These are phyloP conservation scores for Scolopax bukidnonensis DNA, from an alignment of 2,797 vertebrate genomes.

Conservation along the genomic window DNA sequence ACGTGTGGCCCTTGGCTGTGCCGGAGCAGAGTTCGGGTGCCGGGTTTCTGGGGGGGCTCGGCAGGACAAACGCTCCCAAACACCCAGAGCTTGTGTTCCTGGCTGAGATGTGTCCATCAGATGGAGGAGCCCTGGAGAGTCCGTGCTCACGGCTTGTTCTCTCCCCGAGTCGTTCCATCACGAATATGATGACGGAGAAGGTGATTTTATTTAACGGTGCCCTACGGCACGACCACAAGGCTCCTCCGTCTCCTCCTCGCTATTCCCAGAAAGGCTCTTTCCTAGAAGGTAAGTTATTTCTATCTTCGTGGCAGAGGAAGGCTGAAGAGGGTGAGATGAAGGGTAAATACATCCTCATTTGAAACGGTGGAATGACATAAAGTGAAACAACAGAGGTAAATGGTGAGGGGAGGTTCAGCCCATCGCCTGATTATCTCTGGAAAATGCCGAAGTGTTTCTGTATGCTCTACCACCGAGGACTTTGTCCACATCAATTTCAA, in stretches of 20 bases:
- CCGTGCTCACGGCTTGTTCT: not conserved
- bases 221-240: not conserved
- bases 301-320: not conserved
- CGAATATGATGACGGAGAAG: not conserved
- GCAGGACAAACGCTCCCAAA: accelerated
- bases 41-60: accelerated
- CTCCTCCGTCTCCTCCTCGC: not conserved
- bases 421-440: accelerated
- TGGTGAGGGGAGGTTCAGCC: not conserved
- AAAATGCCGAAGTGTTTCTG: not conserved
- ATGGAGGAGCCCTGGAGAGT: not conserved
- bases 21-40: not conserved
- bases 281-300: not conserved
- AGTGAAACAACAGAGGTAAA: not conserved
- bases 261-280: not conserved
- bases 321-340: not conserved
- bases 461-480: not conserved
- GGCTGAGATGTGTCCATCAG: not conserved
- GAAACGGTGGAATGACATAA: not conserved
- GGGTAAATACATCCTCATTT: not conserved
- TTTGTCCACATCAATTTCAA: not conserved
- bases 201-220: not conserved
- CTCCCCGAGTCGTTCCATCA: not conserved
- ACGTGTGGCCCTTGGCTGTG: accelerated
- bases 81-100: accelerated